These are phyloP conservation scores for Solea senegalensis DNA, from an alignment of 2,113 vertebrate genomes.

Conservation along the genomic window DNA sequence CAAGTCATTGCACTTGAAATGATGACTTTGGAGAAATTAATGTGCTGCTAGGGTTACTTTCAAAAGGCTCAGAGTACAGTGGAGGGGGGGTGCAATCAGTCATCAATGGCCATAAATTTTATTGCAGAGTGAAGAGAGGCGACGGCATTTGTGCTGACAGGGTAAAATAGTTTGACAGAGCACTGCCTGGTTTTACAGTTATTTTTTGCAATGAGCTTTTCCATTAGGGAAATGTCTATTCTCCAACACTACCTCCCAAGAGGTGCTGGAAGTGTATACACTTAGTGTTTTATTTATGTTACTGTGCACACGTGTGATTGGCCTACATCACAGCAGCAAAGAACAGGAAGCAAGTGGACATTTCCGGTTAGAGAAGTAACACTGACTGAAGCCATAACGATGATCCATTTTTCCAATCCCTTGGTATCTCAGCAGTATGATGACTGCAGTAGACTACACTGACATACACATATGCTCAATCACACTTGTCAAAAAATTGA, in stretches of 20 bases:
- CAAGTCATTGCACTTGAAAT: slow-evolving; percentile 70
- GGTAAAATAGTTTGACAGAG: slow-evolving; percentile 75
- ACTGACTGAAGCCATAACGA: slow-evolving; percentile 53
- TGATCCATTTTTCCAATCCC: too few relatives aligned
- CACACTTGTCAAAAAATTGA: too few relatives aligned
- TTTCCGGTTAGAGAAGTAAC: slow-evolving; percentile 41
- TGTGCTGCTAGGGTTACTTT: slow-evolving; percentile 72
- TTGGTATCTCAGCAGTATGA: too few relatives aligned
- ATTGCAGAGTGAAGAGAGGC: slow-evolving; percentile 67
- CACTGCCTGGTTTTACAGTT: slow-evolving; percentile 67
- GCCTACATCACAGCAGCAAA: slow-evolving; percentile 29
- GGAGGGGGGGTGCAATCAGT: slow-evolving; percentile 75
- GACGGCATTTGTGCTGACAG: slow-evolving; percentile 74
- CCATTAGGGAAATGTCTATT: slow-evolving; percentile 71
- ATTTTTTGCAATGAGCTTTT: slow-evolving; percentile 75
- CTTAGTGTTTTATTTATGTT: slow-evolving; percentile 18
- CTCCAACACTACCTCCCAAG: slow-evolving; percentile 13
- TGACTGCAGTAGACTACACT: too few relatives aligned
- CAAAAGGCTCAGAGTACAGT: slow-evolving; percentile 64
- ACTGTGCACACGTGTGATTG: slow-evolving; percentile 9
- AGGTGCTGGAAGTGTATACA: slow-evolving; percentile 29
- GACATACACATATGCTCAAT: too few relatives aligned
- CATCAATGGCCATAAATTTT: slow-evolving; percentile 77
- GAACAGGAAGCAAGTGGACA: slow-evolving; percentile 24
- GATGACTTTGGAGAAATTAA: slow-evolving; percentile 74